Evolutionary conservation across 2,113 vertebrate species (phyloP), one percentile per base, ranked within the genome.

Genomic region (Colossoma macropomum): DNA sequence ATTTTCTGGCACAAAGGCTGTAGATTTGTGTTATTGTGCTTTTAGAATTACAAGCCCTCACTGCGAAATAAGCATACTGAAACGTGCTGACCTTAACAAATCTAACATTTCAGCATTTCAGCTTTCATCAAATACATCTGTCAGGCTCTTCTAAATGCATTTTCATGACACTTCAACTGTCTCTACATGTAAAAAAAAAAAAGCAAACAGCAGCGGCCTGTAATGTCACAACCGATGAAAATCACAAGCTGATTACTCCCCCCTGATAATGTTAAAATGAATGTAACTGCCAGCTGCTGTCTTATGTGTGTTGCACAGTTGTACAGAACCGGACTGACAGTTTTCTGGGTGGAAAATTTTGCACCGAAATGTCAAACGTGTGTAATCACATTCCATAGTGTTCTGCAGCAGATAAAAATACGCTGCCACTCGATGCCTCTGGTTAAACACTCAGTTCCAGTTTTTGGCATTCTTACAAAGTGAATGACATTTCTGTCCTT

Each of bases 61-160:
- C 32, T 23, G 66, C 1, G 32, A 45, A 45, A 71, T 71, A 71
- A 41, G 23, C 12, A 16, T 38, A 38, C 66, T 45, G 12, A 71
- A 71, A 45, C 23, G 7, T 71, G 23, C 68, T 71, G 38, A 71
- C 34, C 68, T 71, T 71, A 70, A 69, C 32, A 69, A 34, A 38
- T 38, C 32, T 21, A 70, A n/a, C 34, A 70, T 70, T 23, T 71
- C 23, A 45, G 68, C 34, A 71, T n/a, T n/a, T 71, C 68, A 45
- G 68, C 68, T 71, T 71, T 71, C 6, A 71, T 25, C 23, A 71
- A 45, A 71, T 45, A 45, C 21, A 34, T 71, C 34, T 25, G 38
- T 13, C 59, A 62, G 25, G n/a, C n/a, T 25, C n/a, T 62, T 62
- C 59, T 27, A 27, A 13, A 27, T 25, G 59, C 59, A 27, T 25